Evolutionary conservation across 2,113 vertebrate genomes (phyloP).

Genomic region (Oriolus oriolus): DNA sequence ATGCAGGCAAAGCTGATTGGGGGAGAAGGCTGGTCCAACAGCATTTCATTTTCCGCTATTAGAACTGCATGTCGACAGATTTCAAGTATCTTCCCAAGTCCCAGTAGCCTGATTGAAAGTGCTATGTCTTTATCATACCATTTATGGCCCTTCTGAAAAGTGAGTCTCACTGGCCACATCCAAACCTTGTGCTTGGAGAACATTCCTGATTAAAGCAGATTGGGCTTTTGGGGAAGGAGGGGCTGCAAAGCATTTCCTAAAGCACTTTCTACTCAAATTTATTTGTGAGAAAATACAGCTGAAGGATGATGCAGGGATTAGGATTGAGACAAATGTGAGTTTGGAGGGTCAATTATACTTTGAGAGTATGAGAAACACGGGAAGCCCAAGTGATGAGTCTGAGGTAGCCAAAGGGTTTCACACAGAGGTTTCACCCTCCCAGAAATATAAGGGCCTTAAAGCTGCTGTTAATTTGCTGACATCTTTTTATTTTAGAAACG

Average conservation of each 20-base stretch:
- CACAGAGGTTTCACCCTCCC: neutral
- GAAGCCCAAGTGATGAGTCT: neutral
- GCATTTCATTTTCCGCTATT: neutral
- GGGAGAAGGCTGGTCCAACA: neutral
- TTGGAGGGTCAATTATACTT: neutral
- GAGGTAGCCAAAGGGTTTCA: neutral
- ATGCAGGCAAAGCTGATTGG: neutral
- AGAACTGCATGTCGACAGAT: neutral
- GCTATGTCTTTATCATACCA: neutral
- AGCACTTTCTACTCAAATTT: neutral
- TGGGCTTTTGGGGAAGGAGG: neutral
- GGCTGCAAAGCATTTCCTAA: neutral
- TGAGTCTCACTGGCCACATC: neutral
- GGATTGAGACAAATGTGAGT: neutral
- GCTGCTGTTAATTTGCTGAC: neutral
- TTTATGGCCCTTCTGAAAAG: neutral
- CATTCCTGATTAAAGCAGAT: neutral
- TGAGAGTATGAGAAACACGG: neutral
- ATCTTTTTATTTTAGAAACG: neutral
- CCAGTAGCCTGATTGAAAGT: neutral
- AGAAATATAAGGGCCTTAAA: neutral
- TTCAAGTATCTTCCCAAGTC: neutral
- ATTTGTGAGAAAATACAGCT: neutral
- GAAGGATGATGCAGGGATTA: neutral
- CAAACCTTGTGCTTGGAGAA: neutral